Conservation (phyloP, 1,140 invertebrate genomes). For the Stratiolaelaps scimitus region DNA sequence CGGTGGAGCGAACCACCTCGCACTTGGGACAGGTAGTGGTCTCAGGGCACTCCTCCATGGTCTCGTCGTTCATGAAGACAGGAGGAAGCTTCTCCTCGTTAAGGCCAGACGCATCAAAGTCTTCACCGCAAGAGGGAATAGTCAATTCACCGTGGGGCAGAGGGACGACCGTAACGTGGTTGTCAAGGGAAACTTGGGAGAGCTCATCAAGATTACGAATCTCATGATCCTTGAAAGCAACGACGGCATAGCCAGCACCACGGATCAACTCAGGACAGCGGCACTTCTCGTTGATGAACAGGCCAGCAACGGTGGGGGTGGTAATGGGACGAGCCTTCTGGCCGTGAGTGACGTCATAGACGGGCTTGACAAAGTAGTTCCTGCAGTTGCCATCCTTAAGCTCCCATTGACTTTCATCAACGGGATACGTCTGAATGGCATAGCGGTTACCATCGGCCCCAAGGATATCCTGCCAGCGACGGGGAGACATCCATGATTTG, state of each 20-base stretch:
- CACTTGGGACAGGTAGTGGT: constrained; percentile 14
- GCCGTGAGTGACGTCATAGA: constrained; percentile 11
- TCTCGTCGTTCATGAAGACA: constrained; percentile 13
- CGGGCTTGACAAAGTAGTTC: constrained; percentile 19
- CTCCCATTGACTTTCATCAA: constrained; percentile 22
- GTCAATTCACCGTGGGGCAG: not conserved
- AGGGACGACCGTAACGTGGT: not conserved
- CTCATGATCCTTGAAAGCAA: constrained; percentile 4
- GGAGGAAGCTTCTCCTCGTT: constrained; percentile 7
- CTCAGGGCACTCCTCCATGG: not conserved
- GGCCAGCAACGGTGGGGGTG: not conserved
- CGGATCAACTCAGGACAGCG: not conserved
- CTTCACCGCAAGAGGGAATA: constrained; percentile 9
- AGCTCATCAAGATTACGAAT: constrained; percentile 2
- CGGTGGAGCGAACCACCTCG: not conserved
- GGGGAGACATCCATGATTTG: constrained; percentile 3
- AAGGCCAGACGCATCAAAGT: not conserved
- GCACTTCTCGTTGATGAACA: not conserved
- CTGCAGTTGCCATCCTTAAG: not conserved
- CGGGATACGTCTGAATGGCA: constrained; percentile 1
- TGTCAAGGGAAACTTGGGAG: not conserved
- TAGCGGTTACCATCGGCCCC: constrained; percentile 10
- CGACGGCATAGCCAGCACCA: constrained; percentile 11
- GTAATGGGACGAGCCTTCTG: not conserved
- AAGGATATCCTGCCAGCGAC: constrained; percentile 21